A percentile compares a stretch with the other conserved stretches of the same genome.
phyloP scores from a whole-genome alignment of 2,888 invertebrate genomes.

The Tetanocera ferruginea region DNA sequence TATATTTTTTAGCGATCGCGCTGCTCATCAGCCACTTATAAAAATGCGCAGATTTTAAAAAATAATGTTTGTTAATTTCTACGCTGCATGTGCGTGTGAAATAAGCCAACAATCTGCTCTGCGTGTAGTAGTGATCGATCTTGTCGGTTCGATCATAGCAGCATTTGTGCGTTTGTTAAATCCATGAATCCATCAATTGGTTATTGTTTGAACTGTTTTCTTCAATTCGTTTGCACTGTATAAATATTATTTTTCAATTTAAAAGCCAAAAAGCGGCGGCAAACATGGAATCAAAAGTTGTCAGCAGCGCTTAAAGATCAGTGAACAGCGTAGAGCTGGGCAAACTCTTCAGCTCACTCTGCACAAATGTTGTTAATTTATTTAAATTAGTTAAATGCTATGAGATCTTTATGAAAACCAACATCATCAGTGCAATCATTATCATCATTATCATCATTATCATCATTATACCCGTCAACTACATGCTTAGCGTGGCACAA shows the following conservation, averaged over 20 bases:
- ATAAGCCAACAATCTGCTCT: background rate
- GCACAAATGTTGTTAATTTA: conserved; percentile 36
- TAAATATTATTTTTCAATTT: conserved; percentile 65
- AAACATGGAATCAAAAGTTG: background rate
- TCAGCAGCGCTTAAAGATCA: background rate
- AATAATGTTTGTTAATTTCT: background rate
- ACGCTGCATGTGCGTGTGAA: background rate
- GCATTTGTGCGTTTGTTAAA: background rate
- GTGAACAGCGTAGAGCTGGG: background rate
- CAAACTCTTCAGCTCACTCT: background rate
- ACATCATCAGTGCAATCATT: background rate
- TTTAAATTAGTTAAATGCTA: conserved; percentile 38
- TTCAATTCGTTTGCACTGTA: conserved; percentile 56
- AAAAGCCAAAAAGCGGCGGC: conserved; percentile 48
- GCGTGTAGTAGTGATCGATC: background rate
- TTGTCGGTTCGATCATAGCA: background rate
- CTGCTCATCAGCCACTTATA: background rate
- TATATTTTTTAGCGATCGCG: background rate
- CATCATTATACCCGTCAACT: no score
- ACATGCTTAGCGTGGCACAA: no score
- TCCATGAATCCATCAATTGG: conserved; percentile 50
- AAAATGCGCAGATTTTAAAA: background rate
- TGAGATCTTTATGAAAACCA: conserved; percentile 14
- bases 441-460: background rate
- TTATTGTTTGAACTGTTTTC: conserved; percentile 65